Base-by-base conservation (phyloP, 1,140 invertebrate genomes). In the Drosophila kanapiae region DNA sequence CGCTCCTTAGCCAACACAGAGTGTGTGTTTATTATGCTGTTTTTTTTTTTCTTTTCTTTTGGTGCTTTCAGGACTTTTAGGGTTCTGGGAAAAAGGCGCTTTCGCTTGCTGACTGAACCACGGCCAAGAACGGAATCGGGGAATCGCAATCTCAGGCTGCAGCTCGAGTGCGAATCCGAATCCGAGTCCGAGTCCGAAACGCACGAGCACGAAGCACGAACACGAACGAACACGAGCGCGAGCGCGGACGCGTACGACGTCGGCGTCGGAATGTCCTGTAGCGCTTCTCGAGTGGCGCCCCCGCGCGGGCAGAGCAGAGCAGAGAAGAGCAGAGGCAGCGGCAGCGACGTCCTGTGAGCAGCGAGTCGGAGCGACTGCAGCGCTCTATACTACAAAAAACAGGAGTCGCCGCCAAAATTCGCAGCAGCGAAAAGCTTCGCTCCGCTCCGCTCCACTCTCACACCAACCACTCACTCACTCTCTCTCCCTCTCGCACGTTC, bases 231-330 rank as follows among this genome's bases (percentile, higher is more conserved):
- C 53, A 37, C 51, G 51, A 53, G 23, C 29, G 58, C 4, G 57
- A 45, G 57, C 40, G 38, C n/a, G 16, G 38, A 35, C 14, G 53
- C 38, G 37, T 51, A 51, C 53, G 51, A 37, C 51, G 53, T 38
- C 53, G 53, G 53, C 70, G 67, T 51, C 51, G 45, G 79, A 84
- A 78, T 88, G 81, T 88, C 84, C 84, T 88, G 23, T 88, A 77
- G 43, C 63, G 63, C 74, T 23, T 53, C 57, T 43, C 47, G 69
- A 49, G 63, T 48, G 47, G 75, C 83, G 70, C 74, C 75, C 69
- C 65, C 59, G 82, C 72, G 61, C 64, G 47, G 54, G 38, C 63
- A 69, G 58, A 67, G 53, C 51, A 35, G 61, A 58, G 57, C 75
- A 69, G 64, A 61, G 59, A 65, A 18, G 47, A 43, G 51, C 80